A percentile compares a stretch with the other conserved stretches of the same genome.
Conservation (phyloP, 2,888 invertebrate genomes). For the Apocheima hispidaria region DNA sequence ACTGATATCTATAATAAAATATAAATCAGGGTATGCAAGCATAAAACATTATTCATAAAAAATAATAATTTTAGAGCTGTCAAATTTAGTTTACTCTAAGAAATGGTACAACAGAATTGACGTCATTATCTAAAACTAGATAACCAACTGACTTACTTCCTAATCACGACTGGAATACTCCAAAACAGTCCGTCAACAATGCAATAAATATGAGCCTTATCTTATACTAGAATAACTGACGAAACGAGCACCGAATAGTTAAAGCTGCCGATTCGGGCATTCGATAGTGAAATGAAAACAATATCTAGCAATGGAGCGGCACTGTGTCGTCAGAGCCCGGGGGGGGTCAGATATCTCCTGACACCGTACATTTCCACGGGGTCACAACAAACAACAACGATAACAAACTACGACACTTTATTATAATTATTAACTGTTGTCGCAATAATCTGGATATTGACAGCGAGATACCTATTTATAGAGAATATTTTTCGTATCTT, state of each 20-base stretch:
- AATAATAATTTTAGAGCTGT: no score
- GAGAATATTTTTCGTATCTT: conserved; percentile 2
- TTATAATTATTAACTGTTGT: conserved; percentile 4
- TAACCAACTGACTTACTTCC: not conserved
- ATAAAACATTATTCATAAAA: not conserved
- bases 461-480: conserved; percentile 31
- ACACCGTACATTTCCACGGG: conserved; percentile 78
- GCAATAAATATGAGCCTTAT: conserved; percentile 31
- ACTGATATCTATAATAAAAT: no score
- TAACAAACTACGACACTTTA: conserved; percentile 46
- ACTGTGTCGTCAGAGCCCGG: conserved; percentile 68
- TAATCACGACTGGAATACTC: conserved; percentile 7
- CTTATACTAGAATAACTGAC: conserved; percentile 46
- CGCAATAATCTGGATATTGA: conserved; percentile 28
- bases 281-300: conserved; percentile 53
- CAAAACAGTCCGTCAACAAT: conserved; percentile 20
- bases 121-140: not conserved
- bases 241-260: conserved; percentile 48
- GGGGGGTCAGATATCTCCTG: conserved; percentile 79
- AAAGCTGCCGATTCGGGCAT: conserved; percentile 44
- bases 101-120: no score
- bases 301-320: conserved; percentile 53
- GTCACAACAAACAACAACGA: conserved; percentile 64
- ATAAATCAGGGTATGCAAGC: no score
- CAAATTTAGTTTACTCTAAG: no score